phyloP scores from a whole-genome alignment of 2,113 vertebrate species.

The Fregata magnificens region DNA sequence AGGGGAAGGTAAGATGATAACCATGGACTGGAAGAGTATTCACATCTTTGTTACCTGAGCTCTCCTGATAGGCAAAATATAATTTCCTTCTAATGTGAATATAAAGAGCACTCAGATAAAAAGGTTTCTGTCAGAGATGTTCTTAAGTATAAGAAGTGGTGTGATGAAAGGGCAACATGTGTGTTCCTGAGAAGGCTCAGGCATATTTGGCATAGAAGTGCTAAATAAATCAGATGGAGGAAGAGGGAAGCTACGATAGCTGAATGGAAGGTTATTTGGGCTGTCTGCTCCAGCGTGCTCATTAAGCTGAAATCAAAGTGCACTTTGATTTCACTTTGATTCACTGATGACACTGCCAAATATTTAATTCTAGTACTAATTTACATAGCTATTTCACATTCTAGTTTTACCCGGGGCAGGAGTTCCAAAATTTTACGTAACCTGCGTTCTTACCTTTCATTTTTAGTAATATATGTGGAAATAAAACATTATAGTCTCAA shows the following conservation, averaged over 20 bases:
- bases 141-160: background rate
- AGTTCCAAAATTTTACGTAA: background rate
- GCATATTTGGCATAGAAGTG: background rate
- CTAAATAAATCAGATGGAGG: background rate
- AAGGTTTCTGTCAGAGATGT: background rate
- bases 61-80: background rate
- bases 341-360: background rate
- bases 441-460: background rate
- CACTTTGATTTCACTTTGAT: too few relatives aligned
- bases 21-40: background rate
- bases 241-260: accelerated
- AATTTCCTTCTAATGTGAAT: background rate
- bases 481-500: background rate
- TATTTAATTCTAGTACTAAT: background rate
- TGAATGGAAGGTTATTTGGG: background rate
- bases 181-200: background rate
- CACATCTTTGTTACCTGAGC: background rate
- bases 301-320: background rate
- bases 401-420: background rate
- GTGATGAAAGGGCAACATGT: background rate
- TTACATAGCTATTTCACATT: background rate
- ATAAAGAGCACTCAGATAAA: background rate
- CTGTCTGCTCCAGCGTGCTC: background rate
- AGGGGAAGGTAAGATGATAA: background rate
- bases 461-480: background rate